These are phyloP conservation scores for Masnerella sp. DNA, from an alignment of 2,888 invertebrate genomes.

Conservation along the genomic window DNA sequence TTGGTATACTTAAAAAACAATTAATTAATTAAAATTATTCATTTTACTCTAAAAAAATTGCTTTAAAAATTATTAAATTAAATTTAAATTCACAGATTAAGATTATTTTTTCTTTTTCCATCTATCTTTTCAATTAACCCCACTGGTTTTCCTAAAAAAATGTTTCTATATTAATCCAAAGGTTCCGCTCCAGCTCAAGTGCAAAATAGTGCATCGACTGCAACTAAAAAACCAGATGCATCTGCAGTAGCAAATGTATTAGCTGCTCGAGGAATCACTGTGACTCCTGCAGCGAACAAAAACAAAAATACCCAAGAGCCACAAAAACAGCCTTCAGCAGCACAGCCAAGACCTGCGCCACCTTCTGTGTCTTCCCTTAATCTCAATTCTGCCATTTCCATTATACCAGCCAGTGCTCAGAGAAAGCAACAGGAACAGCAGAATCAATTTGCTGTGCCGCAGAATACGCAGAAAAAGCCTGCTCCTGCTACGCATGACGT, in stretches of 20 bases:
- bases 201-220: slow-evolving; percentile 67
- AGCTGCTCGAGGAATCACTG: slow-evolving; percentile 87
- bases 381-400: slow-evolving; percentile 82
- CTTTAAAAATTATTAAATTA: no score
- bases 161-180: slow-evolving; percentile 73
- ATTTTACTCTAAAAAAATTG: no score
- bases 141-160: no score
- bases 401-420: slow-evolving; percentile 79
- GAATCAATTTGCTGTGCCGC: slow-evolving; percentile 76
- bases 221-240: slow-evolving; percentile 83
- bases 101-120: no score
- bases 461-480: slow-evolving; percentile 73
- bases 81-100: no score
- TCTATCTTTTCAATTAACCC: no score
- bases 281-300: slow-evolving; percentile 83
- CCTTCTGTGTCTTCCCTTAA: slow-evolving; percentile 78
- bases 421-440: slow-evolving; percentile 76
- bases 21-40: no score
- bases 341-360: slow-evolving; percentile 74
- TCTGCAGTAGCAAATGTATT: slow-evolving; percentile 87
- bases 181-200: slow-evolving; percentile 75
- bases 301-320: slow-evolving; percentile 68
- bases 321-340: slow-evolving; percentile 63
- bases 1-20: slow-evolving; percentile 52
- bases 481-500: slow-evolving; percentile 68